Conservation (phyloP, 1,140 invertebrate species). For the Zaprionus taronus region DNA sequence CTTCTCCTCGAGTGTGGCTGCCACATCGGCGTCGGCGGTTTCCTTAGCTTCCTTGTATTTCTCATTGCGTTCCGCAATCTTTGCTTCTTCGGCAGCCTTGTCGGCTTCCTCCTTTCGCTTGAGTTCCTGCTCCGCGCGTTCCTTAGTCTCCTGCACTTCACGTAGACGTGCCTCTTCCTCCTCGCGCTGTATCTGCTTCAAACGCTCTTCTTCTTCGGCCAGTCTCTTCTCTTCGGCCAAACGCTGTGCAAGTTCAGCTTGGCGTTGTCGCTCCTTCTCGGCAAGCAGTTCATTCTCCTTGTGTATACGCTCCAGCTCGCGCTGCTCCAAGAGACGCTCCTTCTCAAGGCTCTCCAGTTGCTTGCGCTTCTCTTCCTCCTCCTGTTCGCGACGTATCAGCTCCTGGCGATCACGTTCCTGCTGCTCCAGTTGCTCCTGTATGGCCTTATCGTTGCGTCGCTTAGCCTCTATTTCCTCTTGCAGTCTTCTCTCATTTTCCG, state of each 20-base stretch:
- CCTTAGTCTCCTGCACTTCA: conserved; percentile 55
- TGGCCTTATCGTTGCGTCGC: conserved; percentile 58
- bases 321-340: conserved; percentile 58
- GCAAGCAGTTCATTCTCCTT: conserved; percentile 64
- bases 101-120: conserved; percentile 59
- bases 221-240: conserved; percentile 56
- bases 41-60: conserved; percentile 62
- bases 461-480: conserved; percentile 73
- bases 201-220: conserved; percentile 65
- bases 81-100: conserved; percentile 46
- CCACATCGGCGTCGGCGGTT: conserved; percentile 53
- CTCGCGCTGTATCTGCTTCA: conserved; percentile 56
- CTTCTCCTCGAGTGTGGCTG: conserved; percentile 52
- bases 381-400: conserved; percentile 59
- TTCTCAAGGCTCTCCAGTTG: conserved; percentile 66
- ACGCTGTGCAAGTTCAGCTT: conserved; percentile 59
- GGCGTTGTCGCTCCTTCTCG: conserved; percentile 60
- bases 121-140: conserved; percentile 55
- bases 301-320: conserved; percentile 63
- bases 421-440: conserved; percentile 57
- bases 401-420: conserved; percentile 68
- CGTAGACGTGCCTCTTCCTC: conserved; percentile 60
- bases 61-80: conserved; percentile 46
- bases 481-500: conserved; percentile 64
- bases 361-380: conserved; percentile 73